Base-by-base conservation (phyloP, 2,113 vertebrate species). In the Poeciliopsis turrubarensis region DNA sequence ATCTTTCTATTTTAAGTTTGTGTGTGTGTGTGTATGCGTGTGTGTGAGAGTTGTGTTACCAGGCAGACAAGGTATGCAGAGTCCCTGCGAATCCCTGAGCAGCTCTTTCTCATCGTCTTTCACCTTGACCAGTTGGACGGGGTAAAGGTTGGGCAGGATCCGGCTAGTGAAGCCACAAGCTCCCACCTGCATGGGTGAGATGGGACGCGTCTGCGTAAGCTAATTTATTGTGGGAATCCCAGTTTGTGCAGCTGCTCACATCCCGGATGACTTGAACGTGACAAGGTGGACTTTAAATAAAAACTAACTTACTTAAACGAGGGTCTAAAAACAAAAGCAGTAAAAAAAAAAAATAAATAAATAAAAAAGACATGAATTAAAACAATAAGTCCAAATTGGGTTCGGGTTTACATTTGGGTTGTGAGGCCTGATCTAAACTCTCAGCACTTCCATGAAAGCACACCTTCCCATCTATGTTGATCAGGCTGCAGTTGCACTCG, bases 381-480 rank as follows among this genome's bases (percentile, higher is more conserved):
- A 34, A 34, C 7, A 34, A 34, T 34, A 34, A 34, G 32, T 34
- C 32, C 7, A 34, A 34, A 34, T 37, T 37, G 10, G 34, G 10
- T 12, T 12, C 0, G 34, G 10, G 34, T 2, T 10, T 37, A 11
- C 10, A 10, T 9, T 34, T 34, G 34, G 34, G 10, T 34, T 34
- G 34, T 34, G 32, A 34, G 32, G 32, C 32, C 32, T 34, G 32
- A 34, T 10, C 34, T 10, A 10, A 34, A 34, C 1, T 72, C 15
- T 14, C 44, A 34, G 44, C 12, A 62, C 12, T 30, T 14, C 4
- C 15, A 72, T 41, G 47, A 6, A 67, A 78, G 62, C 68, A 25
- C n/a, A 97, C 97, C 95, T 96, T 97, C 57, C 96, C 96, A 0
- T 97, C 97, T 84, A 97, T 81, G 87, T 98, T 98, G 81, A 96